Conservation (phyloP, 2,113 vertebrate species). For the Cyprinodon brontotheroides region DNA sequence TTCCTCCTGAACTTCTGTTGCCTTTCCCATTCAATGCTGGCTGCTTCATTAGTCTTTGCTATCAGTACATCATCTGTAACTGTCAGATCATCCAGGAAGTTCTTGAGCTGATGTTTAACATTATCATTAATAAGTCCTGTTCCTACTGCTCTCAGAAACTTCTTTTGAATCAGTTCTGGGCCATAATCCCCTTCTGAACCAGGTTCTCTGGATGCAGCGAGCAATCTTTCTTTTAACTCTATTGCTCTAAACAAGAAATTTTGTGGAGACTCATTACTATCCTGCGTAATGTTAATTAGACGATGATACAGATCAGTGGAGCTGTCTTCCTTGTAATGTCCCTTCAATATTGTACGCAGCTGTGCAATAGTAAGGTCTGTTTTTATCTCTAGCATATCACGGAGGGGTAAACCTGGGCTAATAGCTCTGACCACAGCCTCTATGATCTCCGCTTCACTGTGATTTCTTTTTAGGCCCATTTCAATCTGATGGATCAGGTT, state of each 20-base stretch:
- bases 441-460: conserved; percentile 8
- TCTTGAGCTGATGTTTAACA: conserved; percentile 42
- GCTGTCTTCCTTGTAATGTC: conserved; percentile 51
- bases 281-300: conserved; percentile 25
- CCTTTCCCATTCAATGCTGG: conserved; percentile 41
- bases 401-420: conserved; percentile 16
- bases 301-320: conserved; percentile 33
- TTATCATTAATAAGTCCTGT: conserved; percentile 24
- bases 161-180: conserved; percentile 38
- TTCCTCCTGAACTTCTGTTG: conserved; percentile 36
- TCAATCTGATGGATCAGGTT: conserved; percentile 1
- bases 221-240: conserved; percentile 30
- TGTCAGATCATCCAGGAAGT: conserved; percentile 23
- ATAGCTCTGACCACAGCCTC: conserved; percentile 12
- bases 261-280: conserved; percentile 25
- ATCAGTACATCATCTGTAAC: conserved; percentile 31
- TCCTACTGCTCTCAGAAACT: conserved; percentile 13
- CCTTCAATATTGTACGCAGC: conserved; percentile 45
- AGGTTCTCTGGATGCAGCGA: conserved; percentile 16
- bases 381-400: conserved; percentile 41
- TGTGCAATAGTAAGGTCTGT: conserved; percentile 2
- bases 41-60: conserved; percentile 35
- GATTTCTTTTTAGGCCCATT: not conserved
- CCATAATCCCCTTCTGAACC: conserved; percentile 35
- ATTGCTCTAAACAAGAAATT: conserved; percentile 26